These are phyloP conservation scores for Penaeus monodon DNA, from an alignment of 2,888 invertebrate genomes.

Conservation along the genomic window DNA sequence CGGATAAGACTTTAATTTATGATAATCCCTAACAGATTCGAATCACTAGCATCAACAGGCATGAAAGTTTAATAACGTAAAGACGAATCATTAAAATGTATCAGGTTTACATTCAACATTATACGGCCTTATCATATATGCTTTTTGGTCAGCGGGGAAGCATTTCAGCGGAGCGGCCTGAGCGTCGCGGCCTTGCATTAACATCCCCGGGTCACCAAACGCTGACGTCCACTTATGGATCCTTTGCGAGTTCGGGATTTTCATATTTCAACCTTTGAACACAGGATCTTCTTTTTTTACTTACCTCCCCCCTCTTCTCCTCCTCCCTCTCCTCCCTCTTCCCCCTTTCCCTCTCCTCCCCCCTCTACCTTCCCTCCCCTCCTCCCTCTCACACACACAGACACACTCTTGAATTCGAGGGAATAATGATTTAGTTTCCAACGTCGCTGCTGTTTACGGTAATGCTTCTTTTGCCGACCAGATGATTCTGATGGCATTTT, in stretches of 20 bases:
- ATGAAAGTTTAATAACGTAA: conserved; percentile 34
- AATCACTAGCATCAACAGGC: conserved; percentile 33
- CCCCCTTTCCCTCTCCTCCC: background rate
- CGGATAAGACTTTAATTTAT: conserved; percentile 43
- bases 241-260: too few species aligned
- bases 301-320: background rate
- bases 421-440: too few species aligned
- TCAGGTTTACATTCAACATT: conserved; percentile 17
- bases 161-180: background rate
- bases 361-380: background rate
- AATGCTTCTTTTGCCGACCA: too few species aligned
- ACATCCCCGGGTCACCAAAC: too few species aligned
- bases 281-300: background rate
- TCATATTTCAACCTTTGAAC: too few species aligned
- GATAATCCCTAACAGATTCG: conserved; percentile 36
- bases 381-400: too few species aligned
- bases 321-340: background rate
- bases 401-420: too few species aligned
- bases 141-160: background rate
- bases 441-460: too few species aligned
- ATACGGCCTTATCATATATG: conserved; percentile 1
- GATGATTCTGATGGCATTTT: too few species aligned
- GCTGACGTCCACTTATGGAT: too few species aligned
- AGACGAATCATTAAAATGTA: conserved; percentile 42
- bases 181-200: too few species aligned